phyloP scores from a whole-genome alignment of 2,113 vertebrate genomes.

The Onychostoma macrolepis region DNA sequence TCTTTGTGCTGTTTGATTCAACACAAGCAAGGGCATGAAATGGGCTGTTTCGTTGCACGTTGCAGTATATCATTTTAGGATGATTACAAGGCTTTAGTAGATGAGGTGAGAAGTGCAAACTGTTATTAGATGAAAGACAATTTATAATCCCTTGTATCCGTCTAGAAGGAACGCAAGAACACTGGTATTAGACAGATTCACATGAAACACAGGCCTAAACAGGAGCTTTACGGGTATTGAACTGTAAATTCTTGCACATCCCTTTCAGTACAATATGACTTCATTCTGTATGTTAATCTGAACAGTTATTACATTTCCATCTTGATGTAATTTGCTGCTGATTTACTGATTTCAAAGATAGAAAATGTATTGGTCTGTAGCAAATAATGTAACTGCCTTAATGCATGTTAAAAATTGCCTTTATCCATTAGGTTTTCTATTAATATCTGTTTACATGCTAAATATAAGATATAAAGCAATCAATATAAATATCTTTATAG shows the following conservation, averaged over 20 bases:
- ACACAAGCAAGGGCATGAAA: slow-evolving; percentile 1
- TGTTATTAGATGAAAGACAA: slow-evolving; percentile 17
- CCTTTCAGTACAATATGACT: not conserved
- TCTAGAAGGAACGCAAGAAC: not conserved
- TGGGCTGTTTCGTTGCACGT: not conserved
- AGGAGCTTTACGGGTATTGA: not conserved
- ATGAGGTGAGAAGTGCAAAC: slow-evolving; percentile 28
- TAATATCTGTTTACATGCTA: not conserved
- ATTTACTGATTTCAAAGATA: not conserved
- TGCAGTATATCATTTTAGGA: slow-evolving; percentile 1
- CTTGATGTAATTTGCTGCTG: not conserved
- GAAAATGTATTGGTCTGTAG: not conserved
- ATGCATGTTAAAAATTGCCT: not conserved
- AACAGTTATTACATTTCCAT: not conserved
- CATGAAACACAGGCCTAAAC: not conserved
- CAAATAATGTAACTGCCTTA: not conserved
- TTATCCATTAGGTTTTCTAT: not conserved
- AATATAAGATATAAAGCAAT: not conserved
- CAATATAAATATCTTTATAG: not conserved
- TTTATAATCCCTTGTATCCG: slow-evolving; percentile 15
- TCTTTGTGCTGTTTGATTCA: not conserved
- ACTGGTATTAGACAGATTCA: slow-evolving; percentile 22
- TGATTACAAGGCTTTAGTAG: slow-evolving; percentile 18
- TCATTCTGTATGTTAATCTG: not conserved
- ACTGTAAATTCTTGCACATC: not conserved